These are phyloP conservation scores for Bujurquina vittata DNA, from an alignment of 2,113 vertebrate genomes.

Conservation along the genomic window DNA sequence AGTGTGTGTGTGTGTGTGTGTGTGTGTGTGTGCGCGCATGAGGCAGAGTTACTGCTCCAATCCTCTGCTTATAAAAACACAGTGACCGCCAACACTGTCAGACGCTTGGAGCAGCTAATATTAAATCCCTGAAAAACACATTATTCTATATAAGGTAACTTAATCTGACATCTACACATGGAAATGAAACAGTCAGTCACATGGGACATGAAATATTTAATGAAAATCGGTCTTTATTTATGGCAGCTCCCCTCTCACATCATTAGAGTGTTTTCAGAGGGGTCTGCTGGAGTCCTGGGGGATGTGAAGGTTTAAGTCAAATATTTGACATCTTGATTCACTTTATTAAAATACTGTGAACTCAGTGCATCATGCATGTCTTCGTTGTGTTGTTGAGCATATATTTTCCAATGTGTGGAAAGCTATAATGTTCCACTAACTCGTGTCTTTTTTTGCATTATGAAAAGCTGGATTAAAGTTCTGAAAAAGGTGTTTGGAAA, in stretches of 20 bases:
- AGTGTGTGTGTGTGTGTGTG: no score
- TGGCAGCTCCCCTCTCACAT: constrained; percentile 31
- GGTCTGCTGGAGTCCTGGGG: constrained; percentile 35
- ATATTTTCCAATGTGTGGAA: background rate
- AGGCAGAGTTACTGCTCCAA: constrained; percentile 37
- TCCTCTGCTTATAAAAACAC: constrained; percentile 66
- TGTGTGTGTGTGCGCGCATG: constrained; percentile 5
- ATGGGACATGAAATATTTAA: constrained; percentile 39
- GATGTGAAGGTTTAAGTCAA: constrained; percentile 39
- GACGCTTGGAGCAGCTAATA: constrained; percentile 55
- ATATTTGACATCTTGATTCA: constrained; percentile 58
- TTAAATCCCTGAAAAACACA: constrained; percentile 57
- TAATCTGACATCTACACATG: constrained; percentile 23
- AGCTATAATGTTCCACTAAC: background rate
- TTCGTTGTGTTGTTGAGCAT: background rate
- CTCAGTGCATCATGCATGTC: constrained; percentile 2
- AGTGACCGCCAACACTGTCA: constrained; percentile 49
- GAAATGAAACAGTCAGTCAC: constrained; percentile 38
- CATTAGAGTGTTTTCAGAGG: constrained; percentile 39
- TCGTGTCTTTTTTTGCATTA: background rate
- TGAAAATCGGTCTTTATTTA: constrained; percentile 42
- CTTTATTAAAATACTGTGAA: constrained; percentile 33
- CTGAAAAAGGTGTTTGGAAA: background rate
- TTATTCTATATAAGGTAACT: constrained; percentile 39
- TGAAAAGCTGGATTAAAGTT: background rate